A percentile compares a stretch with the other conserved stretches of the same genome.
Evolutionary conservation across 2,888 invertebrate species (phyloP).

Genomic region (Ecdyonurus torrentis): DNA sequence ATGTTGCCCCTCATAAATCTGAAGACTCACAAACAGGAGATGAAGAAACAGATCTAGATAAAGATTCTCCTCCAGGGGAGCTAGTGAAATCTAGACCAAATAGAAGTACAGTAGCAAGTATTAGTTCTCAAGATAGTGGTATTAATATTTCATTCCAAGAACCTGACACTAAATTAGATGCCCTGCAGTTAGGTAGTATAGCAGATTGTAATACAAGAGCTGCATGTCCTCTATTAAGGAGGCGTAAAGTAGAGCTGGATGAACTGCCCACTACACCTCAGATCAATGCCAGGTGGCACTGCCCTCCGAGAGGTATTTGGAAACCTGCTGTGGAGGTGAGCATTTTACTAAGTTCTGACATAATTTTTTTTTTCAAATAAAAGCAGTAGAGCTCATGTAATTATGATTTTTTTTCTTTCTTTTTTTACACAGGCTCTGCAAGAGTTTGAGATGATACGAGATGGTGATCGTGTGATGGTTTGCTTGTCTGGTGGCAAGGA

Average conservation of each 20-base stretch:
- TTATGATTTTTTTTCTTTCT: no score
- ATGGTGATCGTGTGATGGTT: conserved; percentile 66
- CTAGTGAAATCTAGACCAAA: neutral
- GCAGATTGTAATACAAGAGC: conserved; percentile 21
- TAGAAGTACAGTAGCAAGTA: conserved; percentile 5
- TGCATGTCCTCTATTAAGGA: conserved; percentile 13
- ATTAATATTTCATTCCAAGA: conserved; percentile 59
- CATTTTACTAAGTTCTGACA: neutral
- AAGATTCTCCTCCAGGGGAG: neutral
- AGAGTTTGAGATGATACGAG: conserved; percentile 67
- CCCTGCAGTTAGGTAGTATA: conserved; percentile 8
- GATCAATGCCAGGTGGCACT: conserved; percentile 38
- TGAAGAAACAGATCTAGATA: conserved; percentile 33
- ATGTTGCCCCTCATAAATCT: conserved; percentile 21
- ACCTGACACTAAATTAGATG: conserved; percentile 5
- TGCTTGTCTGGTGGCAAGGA: conserved; percentile 73
- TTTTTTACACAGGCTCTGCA: conserved; percentile 44
- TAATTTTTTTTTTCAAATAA: neutral
- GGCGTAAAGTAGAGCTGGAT: conserved; percentile 18
- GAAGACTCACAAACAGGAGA: conserved; percentile 19
- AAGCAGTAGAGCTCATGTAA: neutral
- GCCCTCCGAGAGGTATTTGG: conserved; percentile 65
- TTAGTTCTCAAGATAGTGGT: conserved; percentile 51
- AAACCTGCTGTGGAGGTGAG: conserved; percentile 56
- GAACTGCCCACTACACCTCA: conserved; percentile 11